These are phyloP conservation scores for Macrotrachela quadricornifera DNA, from an alignment of 1,140 invertebrate genomes.

Conservation along the genomic window DNA sequence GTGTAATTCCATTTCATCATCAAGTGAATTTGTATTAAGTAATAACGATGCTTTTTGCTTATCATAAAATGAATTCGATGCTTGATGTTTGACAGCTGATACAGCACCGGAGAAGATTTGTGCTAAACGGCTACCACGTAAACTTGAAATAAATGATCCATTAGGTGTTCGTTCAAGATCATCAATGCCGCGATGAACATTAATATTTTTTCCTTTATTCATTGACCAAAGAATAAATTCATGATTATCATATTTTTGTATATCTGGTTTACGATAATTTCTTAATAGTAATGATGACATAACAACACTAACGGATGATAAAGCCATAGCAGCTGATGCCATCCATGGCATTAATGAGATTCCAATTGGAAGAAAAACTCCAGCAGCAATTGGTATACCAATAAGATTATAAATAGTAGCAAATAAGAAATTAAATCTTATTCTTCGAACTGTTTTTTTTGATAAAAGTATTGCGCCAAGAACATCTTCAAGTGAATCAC, in stretches of 20 bases:
- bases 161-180: conserved; percentile 1
- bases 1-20: too few species aligned
- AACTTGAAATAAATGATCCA: conserved; percentile 2
- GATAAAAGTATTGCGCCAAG: conserved; percentile 79
- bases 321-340: conserved; percentile 94
- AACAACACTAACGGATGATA: conserved; percentile 89
- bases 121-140: not conserved
- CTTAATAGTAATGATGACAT: conserved; percentile 50
- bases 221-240: too few species aligned
- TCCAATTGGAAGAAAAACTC: conserved; percentile 63
- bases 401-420: conserved; percentile 90
- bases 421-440: conserved; percentile 87
- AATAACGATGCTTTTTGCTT: too few species aligned
- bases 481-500: conserved; percentile 86
- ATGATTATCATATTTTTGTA: too few species aligned
- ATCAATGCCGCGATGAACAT: conserved; percentile 4
- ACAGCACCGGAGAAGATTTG: too few species aligned
- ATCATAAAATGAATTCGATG: too few species aligned
- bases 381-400: conserved; percentile 87
- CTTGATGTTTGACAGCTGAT: too few species aligned
- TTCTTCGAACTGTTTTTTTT: conserved; percentile 64
- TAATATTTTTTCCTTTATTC: too few species aligned
- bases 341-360: conserved; percentile 78
- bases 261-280: too few species aligned
- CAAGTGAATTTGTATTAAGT: too few species aligned